These are phyloP conservation scores for Trypoxylon attenuatum DNA, from an alignment of 2,888 invertebrate genomes.

Conservation along the genomic window DNA sequence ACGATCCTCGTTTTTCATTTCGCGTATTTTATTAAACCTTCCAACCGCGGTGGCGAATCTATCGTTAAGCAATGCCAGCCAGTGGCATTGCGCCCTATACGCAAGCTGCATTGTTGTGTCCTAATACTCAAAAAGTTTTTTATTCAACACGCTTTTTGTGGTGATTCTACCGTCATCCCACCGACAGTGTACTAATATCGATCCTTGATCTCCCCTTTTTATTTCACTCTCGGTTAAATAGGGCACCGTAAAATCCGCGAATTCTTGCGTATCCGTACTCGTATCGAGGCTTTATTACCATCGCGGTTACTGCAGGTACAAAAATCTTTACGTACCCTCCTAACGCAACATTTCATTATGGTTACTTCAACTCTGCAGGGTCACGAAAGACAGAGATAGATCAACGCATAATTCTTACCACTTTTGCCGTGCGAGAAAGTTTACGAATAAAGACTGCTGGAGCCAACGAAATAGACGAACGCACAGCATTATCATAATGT, in stretches of 20 bases:
- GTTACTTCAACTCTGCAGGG: slow-evolving; percentile 1
- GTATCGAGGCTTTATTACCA: slow-evolving; percentile 1
- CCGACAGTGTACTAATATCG: too few species aligned
- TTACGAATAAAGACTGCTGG: slow-evolving; percentile 56
- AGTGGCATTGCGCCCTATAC: too few species aligned
- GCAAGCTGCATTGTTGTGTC: too few species aligned
- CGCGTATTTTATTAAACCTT: slow-evolving; percentile 47
- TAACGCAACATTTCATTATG: not conserved
- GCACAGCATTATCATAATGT: slow-evolving; percentile 68
- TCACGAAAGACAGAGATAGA: slow-evolving; percentile 42
- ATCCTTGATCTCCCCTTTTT: too few species aligned
- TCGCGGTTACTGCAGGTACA: too few species aligned
- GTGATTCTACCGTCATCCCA: too few species aligned
- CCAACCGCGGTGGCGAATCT: slow-evolving; percentile 13
- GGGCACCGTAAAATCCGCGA: too few species aligned
- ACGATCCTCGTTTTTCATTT: slow-evolving; percentile 55
- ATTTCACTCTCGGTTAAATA: too few species aligned
- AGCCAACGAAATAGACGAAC: slow-evolving; percentile 59
- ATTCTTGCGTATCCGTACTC: too few species aligned
- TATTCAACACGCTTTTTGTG: too few species aligned
- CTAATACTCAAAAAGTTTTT: too few species aligned
- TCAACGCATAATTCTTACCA: slow-evolving; percentile 36
- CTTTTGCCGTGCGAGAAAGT: slow-evolving; percentile 34
- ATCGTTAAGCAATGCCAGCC: slow-evolving; percentile 19
- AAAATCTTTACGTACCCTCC: too few species aligned